phyloP scores from a whole-genome alignment of 2,888 invertebrate genomes.

The Drosophila mercatorum region DNA sequence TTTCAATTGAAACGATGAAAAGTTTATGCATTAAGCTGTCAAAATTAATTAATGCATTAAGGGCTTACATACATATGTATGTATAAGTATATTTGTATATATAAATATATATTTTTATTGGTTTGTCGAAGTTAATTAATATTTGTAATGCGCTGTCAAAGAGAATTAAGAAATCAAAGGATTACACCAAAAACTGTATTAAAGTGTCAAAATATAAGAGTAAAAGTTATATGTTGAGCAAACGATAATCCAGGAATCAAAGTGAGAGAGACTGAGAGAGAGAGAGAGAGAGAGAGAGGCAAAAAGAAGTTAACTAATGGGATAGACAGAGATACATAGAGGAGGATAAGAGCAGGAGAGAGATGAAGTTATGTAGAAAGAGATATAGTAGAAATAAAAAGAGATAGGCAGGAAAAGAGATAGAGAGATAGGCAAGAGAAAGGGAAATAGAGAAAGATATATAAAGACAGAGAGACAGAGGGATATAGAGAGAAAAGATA shows the following conservation, averaged over 20 bases:
- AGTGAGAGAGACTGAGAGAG: not conserved
- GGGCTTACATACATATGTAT: not conserved
- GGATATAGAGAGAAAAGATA: not conserved
- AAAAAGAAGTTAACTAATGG: no score
- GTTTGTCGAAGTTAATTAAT: not conserved
- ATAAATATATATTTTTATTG: not conserved
- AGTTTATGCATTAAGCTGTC: conserved; percentile 1
- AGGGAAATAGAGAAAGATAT: not conserved
- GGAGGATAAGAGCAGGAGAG: no score
- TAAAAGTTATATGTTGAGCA: not conserved
- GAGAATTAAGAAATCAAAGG: not conserved
- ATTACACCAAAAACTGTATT: not conserved
- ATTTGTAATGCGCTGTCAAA: conserved; percentile 1
- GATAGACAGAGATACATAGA: not conserved
- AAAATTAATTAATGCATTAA: conserved; percentile 1
- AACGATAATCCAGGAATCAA: not conserved
- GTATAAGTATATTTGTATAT: no score
- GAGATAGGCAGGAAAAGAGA: not conserved
- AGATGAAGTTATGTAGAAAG: no score
- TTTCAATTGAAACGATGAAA: not conserved
- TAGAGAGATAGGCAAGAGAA: not conserved
- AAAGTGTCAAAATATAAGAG: not conserved
- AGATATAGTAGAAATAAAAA: not conserved
- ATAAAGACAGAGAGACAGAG: not conserved
- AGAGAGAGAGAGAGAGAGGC: not conserved